A percentile compares a stretch with the other conserved stretches of the same genome.
phyloP scores from a whole-genome alignment of 2,797 vertebrate species.

The Coracias cyanogaster region DNA sequence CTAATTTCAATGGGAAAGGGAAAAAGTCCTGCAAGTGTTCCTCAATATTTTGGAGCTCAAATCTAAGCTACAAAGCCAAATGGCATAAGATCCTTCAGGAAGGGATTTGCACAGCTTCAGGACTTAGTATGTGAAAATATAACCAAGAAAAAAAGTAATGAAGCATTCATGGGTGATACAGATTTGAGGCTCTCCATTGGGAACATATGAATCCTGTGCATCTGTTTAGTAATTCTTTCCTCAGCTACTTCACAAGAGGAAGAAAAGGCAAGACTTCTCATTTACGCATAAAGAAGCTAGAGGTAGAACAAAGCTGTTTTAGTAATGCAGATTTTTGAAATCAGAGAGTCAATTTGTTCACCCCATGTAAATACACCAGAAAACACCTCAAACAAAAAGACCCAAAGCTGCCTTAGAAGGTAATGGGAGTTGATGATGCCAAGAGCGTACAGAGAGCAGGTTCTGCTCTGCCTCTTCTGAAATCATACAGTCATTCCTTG shows the following conservation, averaged over 20 bases:
- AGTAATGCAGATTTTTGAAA: not conserved
- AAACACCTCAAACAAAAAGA: not conserved
- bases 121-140: not conserved
- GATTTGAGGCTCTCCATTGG: not conserved
- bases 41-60: not conserved
- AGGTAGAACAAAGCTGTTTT: not conserved
- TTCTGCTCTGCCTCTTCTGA: not conserved
- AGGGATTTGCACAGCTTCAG: not conserved
- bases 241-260: not conserved
- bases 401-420: not conserved
- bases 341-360: not conserved
- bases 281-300: not conserved
- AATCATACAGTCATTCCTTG: not conserved
- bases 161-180: not conserved
- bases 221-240: not conserved
- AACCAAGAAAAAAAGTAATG: not conserved
- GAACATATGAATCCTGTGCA: fast-evolving
- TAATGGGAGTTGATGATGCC: not conserved
- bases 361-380: not conserved
- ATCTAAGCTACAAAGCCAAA: not conserved
- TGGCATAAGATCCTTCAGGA: not conserved
- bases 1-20: not conserved
- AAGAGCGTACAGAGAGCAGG: not conserved
- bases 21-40: not conserved
- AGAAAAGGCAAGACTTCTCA: not conserved